Conservation (phyloP, 2,888 invertebrate species). For the Gisinianus flammeolus region DNA sequence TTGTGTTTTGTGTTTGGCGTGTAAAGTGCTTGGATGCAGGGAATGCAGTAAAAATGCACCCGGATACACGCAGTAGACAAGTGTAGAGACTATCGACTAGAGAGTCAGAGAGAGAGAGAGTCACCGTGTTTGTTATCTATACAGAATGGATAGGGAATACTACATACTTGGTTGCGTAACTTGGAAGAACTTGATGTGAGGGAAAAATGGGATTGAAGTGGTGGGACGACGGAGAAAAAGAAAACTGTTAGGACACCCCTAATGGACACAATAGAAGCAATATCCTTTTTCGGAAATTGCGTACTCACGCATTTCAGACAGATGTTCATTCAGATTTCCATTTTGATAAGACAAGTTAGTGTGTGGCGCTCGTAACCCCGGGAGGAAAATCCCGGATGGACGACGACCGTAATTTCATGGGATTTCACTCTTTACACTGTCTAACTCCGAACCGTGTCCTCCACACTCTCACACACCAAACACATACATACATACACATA, state of each 20-base stretch:
- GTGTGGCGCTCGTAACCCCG: conserved; percentile 1
- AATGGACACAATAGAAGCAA: conserved; percentile 14
- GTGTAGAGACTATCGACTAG: too few relatives aligned
- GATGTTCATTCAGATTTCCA: conserved; percentile 40
- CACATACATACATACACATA: background rate
- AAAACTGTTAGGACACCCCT: conserved; percentile 7
- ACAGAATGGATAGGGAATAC: background rate
- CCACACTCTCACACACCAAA: background rate
- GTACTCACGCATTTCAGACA: conserved; percentile 30
- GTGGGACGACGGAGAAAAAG: conserved; percentile 3
- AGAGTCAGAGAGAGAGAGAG: background rate
- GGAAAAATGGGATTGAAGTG: background rate
- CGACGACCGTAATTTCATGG: conserved; percentile 19
- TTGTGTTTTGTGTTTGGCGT: background rate
- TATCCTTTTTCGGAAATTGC: conserved; percentile 35
- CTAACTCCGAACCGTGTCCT: background rate
- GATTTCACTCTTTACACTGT: background rate
- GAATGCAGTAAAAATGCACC: background rate
- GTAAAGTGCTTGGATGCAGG: background rate
- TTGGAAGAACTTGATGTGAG: background rate
- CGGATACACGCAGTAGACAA: background rate
- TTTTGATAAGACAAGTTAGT: conserved; percentile 38
- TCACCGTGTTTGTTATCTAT: background rate
- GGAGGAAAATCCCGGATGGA: conserved; percentile 20
- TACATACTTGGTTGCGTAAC: background rate